Evolutionary conservation across 2,888 invertebrate genomes (phyloP).

Genomic region (Drosophila acutilabella): DNA sequence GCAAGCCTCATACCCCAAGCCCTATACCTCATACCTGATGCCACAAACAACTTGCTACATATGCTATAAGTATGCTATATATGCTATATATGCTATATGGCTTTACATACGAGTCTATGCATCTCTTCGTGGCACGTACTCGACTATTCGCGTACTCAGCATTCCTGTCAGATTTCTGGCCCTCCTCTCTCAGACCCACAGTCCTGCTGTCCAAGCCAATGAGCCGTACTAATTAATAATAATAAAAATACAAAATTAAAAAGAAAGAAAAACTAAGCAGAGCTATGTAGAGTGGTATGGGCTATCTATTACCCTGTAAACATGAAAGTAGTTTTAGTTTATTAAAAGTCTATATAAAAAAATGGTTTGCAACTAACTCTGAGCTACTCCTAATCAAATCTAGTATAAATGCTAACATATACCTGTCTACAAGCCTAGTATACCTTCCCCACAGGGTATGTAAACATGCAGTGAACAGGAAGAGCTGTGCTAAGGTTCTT

Average conservation of each 20-base stretch:
- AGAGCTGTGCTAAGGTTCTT: constrained; percentile 34
- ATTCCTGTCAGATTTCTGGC: constrained; percentile 70
- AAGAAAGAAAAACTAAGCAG: not conserved
- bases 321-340: not conserved
- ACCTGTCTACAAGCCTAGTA: not conserved
- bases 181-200: not conserved
- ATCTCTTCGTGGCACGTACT: constrained; percentile 11
- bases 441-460: not conserved
- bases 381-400: too few relatives aligned
- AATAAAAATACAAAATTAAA: constrained; percentile 55
- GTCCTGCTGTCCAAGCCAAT: constrained; percentile 28
- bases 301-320: not conserved
- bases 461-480: constrained; percentile 51
- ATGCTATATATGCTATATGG: constrained; percentile 36
- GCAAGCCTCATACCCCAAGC: constrained; percentile 21
- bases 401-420: too few relatives aligned
- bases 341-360: too few relatives aligned
- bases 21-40: constrained; percentile 41
- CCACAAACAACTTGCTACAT: constrained; percentile 4
- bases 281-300: not conserved
- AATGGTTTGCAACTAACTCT: too few relatives aligned
- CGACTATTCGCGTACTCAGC: constrained; percentile 44
- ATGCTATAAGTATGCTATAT: constrained; percentile 17
- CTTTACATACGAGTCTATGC: constrained; percentile 5
- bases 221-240: constrained; percentile 74